Conservation (phyloP, 1,140 invertebrate genomes). For the Drosophila tani region DNA sequence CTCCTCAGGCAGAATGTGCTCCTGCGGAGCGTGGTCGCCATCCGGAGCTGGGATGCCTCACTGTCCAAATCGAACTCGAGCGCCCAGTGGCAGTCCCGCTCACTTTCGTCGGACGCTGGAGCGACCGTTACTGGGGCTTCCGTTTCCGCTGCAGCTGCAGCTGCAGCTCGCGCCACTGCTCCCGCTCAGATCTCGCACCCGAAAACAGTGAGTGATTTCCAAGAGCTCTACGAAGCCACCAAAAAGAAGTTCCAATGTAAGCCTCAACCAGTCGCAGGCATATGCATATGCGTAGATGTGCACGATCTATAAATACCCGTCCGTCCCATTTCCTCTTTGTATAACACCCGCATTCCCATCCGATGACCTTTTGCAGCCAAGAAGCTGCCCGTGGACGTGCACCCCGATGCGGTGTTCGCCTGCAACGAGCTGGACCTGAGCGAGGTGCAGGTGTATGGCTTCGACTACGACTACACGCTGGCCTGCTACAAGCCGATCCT, state of each 20-base stretch:
- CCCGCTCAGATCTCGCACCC: conserved; percentile 29
- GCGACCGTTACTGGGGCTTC: conserved; percentile 57
- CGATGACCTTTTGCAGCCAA: conserved; percentile 88
- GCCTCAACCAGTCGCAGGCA: conserved; percentile 61
- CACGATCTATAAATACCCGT: conserved; percentile 43
- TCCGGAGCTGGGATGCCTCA: conserved; percentile 6
- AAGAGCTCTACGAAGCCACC: conserved; percentile 84
- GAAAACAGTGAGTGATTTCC: conserved; percentile 75
- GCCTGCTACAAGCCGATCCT: conserved; percentile 97
- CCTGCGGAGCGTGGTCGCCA: conserved; percentile 30
- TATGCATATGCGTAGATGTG: conserved; percentile 38
- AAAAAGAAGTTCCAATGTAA: conserved; percentile 86
- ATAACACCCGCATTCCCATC: conserved; percentile 17
- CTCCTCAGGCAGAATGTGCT: conserved; percentile 62
- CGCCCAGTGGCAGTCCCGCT: conserved; percentile 26
- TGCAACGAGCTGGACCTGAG: conserved; percentile 97
- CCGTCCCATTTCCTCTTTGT: conserved; percentile 3
- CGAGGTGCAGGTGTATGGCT: conserved; percentile 98
- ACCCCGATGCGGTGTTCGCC: conserved; percentile 95
- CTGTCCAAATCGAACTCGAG: conserved; percentile 9
- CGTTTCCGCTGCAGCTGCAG: conserved; percentile 9
- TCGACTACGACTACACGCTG: conserved; percentile 99
- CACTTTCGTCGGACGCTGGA: conserved; percentile 39
- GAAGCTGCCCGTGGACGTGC: conserved; percentile 94
- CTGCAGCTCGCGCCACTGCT: background rate